These are phyloP conservation scores for Ectropis crepuscularia DNA, from an alignment of 2,888 invertebrate genomes.

Conservation along the genomic window DNA sequence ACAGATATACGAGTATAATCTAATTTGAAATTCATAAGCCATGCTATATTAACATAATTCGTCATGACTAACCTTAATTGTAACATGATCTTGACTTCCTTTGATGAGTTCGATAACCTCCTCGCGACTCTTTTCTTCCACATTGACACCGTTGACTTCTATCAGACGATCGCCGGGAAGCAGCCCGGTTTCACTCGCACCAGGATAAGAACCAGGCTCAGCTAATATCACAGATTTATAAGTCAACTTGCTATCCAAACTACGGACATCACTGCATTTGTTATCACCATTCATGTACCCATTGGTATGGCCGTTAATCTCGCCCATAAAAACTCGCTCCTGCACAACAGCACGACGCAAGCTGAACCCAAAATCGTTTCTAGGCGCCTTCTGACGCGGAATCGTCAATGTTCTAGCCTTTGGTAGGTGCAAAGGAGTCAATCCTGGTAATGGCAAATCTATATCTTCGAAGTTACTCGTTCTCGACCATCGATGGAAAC, in stretches of 20 bases:
- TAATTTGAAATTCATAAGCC: slow-evolving; percentile 22
- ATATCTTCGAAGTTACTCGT: slow-evolving; percentile 91
- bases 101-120: slow-evolving; percentile 97
- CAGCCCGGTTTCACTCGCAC: slow-evolving; percentile 92
- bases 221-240: slow-evolving; percentile 93
- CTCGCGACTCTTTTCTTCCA: slow-evolving; percentile 94
- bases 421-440: slow-evolving; percentile 88
- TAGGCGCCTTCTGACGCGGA: slow-evolving; percentile 91
- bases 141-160: slow-evolving; percentile 94
- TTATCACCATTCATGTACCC: slow-evolving; percentile 69
- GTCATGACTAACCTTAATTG: slow-evolving; percentile 89
- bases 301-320: slow-evolving; percentile 64
- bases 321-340: slow-evolving; percentile 84
- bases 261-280: slow-evolving; percentile 65
- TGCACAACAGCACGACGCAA: slow-evolving; percentile 94
- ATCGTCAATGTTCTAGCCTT: slow-evolving; percentile 91
- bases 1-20: slow-evolving; percentile 5
- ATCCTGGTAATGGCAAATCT: slow-evolving; percentile 88
- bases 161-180: slow-evolving; percentile 97
- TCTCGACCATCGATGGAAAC: slow-evolving; percentile 91
- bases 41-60: slow-evolving; percentile 21
- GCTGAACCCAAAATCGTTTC: slow-evolving; percentile 97
- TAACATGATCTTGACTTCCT: slow-evolving; percentile 92
- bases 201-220: slow-evolving; percentile 93
- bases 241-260: slow-evolving; percentile 76